Conservation (phyloP, 2,797 vertebrate genomes). For the Amniataba percoides region DNA sequence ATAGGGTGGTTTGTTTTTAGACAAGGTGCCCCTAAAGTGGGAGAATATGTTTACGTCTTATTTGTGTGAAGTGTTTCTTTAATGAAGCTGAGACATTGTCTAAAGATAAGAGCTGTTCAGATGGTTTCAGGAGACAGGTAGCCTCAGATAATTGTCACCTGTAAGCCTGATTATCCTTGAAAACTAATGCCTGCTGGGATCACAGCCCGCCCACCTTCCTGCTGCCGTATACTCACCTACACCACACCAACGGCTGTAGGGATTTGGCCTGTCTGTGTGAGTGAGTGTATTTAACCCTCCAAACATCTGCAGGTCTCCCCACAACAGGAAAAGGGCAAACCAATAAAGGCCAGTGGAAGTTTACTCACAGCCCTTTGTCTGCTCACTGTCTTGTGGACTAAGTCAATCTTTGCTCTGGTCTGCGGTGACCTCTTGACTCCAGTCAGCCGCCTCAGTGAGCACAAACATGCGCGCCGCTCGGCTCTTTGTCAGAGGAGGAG, state of each 20-base stretch:
- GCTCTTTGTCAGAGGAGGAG: conserved; percentile 36
- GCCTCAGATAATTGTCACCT: background rate
- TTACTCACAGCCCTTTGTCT: conserved; percentile 85
- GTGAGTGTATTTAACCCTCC: conserved; percentile 58
- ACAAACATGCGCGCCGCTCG: conserved; percentile 43
- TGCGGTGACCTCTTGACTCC: conserved; percentile 83
- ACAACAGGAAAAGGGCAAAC: conserved; percentile 77
- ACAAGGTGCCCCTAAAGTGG: background rate
- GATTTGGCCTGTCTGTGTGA: conserved; percentile 55
- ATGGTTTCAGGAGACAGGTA: background rate
- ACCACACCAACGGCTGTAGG: conserved; percentile 26
- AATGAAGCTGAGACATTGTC: background rate
- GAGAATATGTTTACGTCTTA: background rate
- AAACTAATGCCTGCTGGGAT: conserved; percentile 16
- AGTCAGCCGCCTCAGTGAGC: conserved; percentile 56
- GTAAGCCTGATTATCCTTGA: background rate
- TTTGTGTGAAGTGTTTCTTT: background rate
- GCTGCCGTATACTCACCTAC: conserved; percentile 23
- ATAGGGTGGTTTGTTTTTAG: background rate
- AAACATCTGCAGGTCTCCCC: conserved; percentile 80
- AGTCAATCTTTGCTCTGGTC: conserved; percentile 85
- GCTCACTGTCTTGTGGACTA: conserved; percentile 77
- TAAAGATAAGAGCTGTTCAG: background rate
- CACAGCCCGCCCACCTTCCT: conserved; percentile 10
- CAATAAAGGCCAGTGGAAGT: conserved; percentile 79